phyloP scores from a whole-genome alignment of 2,797 vertebrate species.

The Rallus crepitans region DNA sequence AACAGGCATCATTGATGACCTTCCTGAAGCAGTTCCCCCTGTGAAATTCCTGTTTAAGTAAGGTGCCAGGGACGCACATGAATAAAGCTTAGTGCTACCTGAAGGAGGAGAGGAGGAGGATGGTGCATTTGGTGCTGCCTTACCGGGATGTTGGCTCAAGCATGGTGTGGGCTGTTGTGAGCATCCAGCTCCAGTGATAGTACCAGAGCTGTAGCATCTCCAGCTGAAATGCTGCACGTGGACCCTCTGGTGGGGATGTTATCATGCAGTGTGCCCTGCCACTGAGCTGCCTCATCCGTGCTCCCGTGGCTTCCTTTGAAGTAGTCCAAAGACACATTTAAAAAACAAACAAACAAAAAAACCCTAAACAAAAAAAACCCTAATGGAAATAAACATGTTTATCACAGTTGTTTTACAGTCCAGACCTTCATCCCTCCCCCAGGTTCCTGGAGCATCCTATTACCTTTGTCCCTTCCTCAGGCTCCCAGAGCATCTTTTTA shows the following conservation, averaged over 20 bases:
- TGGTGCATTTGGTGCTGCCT: neutral
- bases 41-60: neutral
- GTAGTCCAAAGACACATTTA: neutral
- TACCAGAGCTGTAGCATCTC: rapidly evolving
- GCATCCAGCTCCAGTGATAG: neutral
- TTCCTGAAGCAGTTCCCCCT: neutral
- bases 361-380: rapidly evolving
- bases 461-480: neutral
- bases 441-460: neutral
- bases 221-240: rapidly evolving
- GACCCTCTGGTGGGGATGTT: neutral
- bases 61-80: neutral
- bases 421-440: neutral
- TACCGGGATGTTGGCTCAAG: neutral
- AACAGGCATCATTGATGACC: neutral
- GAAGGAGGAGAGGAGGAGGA: neutral
- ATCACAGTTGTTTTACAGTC: neutral
- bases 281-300: neutral
- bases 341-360: neutral
- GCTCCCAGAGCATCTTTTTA: neutral
- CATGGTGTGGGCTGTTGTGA: neutral
- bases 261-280: rapidly evolving
- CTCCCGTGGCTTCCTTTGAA: neutral
- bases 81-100: neutral
- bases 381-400: neutral